These are phyloP conservation scores for Epinephelus lanceolatus DNA, from an alignment of 2,113 vertebrate genomes.

Conservation along the genomic window DNA sequence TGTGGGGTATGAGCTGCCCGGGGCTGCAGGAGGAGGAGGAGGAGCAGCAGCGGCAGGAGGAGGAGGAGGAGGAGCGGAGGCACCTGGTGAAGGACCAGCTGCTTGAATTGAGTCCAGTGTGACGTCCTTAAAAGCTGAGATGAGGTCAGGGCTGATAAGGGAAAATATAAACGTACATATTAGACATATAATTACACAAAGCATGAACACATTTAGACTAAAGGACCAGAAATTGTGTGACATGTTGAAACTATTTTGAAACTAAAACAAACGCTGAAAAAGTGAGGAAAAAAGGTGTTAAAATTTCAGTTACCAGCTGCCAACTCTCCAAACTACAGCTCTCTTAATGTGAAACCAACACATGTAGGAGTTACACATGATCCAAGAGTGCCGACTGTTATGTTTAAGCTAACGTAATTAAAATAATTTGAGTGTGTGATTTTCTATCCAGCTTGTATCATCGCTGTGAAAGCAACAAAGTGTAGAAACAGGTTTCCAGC, in stretches of 20 bases:
- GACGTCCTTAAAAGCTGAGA: slow-evolving; percentile 93
- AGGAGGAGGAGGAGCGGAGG: slow-evolving; percentile 79
- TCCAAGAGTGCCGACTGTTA: too few relatives aligned
- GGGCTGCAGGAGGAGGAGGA: slow-evolving; percentile 82
- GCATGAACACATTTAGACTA: not conserved
- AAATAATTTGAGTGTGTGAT: not conserved
- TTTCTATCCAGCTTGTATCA: not conserved
- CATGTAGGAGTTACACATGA: too few relatives aligned
- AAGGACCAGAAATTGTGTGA: not conserved
- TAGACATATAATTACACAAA: not conserved
- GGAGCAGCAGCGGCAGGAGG: slow-evolving; percentile 78
- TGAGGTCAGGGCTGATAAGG: slow-evolving; percentile 78
- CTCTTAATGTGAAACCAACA: not conserved
- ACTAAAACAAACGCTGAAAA: too few relatives aligned
- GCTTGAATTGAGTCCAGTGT: slow-evolving; percentile 86
- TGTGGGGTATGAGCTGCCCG: slow-evolving; percentile 94
- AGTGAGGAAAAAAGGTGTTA: not conserved
- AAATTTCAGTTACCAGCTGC: not conserved
- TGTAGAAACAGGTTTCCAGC: not conserved
- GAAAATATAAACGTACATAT: not conserved
- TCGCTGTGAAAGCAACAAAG: not conserved
- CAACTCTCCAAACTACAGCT: not conserved
- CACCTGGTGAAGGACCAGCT: slow-evolving; percentile 77
- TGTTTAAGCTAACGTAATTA: too few relatives aligned
- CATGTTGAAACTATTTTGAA: not conserved